phyloP scores from a whole-genome alignment of 35 echinoderm and acorn worm genomes.

The Apostichopus japonicus region DNA sequence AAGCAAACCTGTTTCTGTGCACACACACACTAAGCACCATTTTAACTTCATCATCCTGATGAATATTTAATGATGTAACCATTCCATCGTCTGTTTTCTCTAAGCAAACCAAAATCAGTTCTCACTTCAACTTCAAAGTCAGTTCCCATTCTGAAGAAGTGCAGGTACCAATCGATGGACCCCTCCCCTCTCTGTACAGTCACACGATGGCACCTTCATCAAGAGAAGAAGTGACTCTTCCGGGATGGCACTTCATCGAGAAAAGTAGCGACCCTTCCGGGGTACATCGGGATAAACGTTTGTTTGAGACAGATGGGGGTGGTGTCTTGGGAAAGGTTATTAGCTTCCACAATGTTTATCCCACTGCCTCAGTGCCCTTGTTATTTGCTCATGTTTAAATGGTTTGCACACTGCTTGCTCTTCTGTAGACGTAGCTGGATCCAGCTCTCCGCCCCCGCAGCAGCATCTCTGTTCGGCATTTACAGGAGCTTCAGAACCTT shows the following conservation, averaged over 20 bases:
- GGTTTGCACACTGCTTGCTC: not conserved
- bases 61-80: not conserved
- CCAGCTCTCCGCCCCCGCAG: not conserved
- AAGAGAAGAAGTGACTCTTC: no score
- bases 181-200: no score
- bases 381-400: constrained; percentile 12
- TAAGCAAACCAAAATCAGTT: not conserved
- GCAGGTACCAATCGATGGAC: not conserved
- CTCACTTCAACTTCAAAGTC: not conserved
- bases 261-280: no score
- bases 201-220: no score
- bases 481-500: constrained; percentile 81
- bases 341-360: not conserved
- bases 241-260: no score
- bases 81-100: not conserved
- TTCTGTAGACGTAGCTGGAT: not conserved
- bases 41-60: not conserved
- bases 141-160: not conserved
- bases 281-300: no score
- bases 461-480: not conserved
- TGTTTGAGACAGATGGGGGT: no score
- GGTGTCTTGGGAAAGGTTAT: not conserved
- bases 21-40: not conserved
- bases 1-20: not conserved
- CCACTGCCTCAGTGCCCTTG: not conserved